Evolutionary conservation across 2,113 vertebrate genomes (phyloP).

Genomic region (Oxygymnocypris stewartii): DNA sequence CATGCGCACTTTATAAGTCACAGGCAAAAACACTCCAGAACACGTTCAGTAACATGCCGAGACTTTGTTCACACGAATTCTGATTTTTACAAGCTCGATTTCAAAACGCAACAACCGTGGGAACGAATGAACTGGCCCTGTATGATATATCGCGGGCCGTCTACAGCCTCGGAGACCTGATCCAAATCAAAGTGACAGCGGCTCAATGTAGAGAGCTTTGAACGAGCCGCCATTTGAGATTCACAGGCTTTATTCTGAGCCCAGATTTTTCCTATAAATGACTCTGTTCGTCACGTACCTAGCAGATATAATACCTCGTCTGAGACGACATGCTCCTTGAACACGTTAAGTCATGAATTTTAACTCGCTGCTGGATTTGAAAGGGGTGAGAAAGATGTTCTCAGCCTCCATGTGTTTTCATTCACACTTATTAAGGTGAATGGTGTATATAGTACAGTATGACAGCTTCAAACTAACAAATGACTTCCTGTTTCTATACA

Average conservation of each 20-base stretch:
- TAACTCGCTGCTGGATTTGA: neutral
- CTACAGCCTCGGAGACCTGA: neutral
- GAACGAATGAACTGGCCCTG: neutral
- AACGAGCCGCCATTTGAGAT: neutral
- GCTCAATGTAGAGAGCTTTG: slow-evolving; percentile 6
- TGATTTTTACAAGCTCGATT: no score
- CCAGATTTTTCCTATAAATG: slow-evolving; percentile 11
- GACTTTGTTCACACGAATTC: neutral
- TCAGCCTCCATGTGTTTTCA: slow-evolving; percentile 47
- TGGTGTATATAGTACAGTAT: slow-evolving; percentile 41
- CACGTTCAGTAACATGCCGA: neutral
- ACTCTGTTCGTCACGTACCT: neutral
- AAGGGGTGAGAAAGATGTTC: neutral
- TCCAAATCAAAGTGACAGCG: slow-evolving; percentile 11
- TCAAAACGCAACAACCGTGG: neutral
- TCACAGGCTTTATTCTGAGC: slow-evolving; percentile 19
- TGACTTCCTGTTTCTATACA: slow-evolving; percentile 68
- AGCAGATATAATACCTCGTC: slow-evolving; percentile 9
- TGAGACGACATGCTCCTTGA: neutral
- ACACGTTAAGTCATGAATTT: slow-evolving; percentile 22
- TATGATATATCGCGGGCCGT: neutral
- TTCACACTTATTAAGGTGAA: neutral
- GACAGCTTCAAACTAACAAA: slow-evolving; percentile 57
- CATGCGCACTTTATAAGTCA: slow-evolving; percentile 1
- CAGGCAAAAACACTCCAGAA: neutral